These are phyloP conservation scores for Oceanites oceanicus DNA, from an alignment of 2,113 vertebrate genomes.

Conservation along the genomic window DNA sequence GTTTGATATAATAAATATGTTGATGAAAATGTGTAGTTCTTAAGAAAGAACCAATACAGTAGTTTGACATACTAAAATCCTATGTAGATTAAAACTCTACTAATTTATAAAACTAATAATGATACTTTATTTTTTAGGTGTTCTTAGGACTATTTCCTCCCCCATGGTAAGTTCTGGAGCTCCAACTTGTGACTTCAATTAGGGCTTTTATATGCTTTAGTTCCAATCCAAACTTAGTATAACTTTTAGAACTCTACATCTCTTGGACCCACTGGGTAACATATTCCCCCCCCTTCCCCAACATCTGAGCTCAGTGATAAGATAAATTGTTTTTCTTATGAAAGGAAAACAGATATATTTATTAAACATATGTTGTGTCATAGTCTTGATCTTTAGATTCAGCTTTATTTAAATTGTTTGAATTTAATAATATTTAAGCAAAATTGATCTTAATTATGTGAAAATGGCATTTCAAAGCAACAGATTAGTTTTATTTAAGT, in stretches of 20 bases:
- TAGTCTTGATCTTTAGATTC: slow-evolving; percentile 13
- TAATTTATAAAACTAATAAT: slow-evolving; percentile 61
- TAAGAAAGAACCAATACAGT: neutral
- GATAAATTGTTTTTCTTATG: slow-evolving; percentile 4
- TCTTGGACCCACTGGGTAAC: slow-evolving; percentile 26
- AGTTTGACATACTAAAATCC: neutral
- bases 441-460: neutral
- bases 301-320: slow-evolving; percentile 50
- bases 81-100: slow-evolving; percentile 30
- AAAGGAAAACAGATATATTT: neutral
- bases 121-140: slow-evolving; percentile 71
- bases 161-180: slow-evolving; percentile 73
- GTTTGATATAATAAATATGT: neutral
- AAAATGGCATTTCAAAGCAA: slow-evolving; percentile 39
- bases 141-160: slow-evolving; percentile 72
- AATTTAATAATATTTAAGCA: neutral
- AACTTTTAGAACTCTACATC: neutral
- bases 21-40: neutral
- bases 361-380: neutral
- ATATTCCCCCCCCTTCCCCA: slow-evolving; percentile 51
- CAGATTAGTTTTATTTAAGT: slow-evolving; percentile 34
- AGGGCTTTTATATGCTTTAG: slow-evolving; percentile 59
- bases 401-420: neutral
- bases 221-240: slow-evolving; percentile 52
- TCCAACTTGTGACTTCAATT: slow-evolving; percentile 71